Percentiles rank a stretch among this genome's conserved stretches.
phyloP scores from a whole-genome alignment of 2,888 invertebrate species.

The Drosophila barbarae region DNA sequence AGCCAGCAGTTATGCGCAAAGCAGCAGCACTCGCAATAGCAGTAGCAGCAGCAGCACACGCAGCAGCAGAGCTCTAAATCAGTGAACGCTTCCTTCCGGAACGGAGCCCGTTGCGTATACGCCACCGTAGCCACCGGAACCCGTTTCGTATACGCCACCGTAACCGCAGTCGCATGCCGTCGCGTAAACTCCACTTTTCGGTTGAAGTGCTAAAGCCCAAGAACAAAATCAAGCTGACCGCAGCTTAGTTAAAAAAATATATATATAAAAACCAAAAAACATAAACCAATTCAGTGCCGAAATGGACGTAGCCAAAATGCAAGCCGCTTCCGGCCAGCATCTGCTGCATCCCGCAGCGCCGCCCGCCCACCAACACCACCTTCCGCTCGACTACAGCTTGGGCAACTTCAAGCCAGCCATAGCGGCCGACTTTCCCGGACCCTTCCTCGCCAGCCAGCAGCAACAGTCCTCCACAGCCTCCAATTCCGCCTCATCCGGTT shows the following conservation, averaged over 20 bases:
- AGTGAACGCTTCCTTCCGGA: conserved; percentile 36
- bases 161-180: conserved; percentile 40
- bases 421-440: conserved; percentile 75
- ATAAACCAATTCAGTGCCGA: conserved; percentile 20
- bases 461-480: conserved; percentile 59
- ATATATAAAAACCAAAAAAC: conserved; percentile 12
- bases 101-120: conserved; percentile 44
- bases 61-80: conserved; percentile 40
- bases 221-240: conserved; percentile 16
- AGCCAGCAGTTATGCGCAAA: conserved; percentile 62
- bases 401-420: conserved; percentile 78
- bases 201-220: conserved; percentile 36
- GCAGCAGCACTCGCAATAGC: conserved; percentile 44
- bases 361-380: conserved; percentile 68
- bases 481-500: conserved; percentile 37
- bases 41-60: conserved; percentile 50
- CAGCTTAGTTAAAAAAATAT: conserved; percentile 9
- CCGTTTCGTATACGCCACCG: conserved; percentile 43
- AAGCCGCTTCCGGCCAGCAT: conserved; percentile 64
- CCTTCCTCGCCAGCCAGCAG: conserved; percentile 68
- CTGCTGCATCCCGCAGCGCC: conserved; percentile 56
- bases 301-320: conserved; percentile 76
- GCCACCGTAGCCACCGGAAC: conserved; percentile 39
- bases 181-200: conserved; percentile 28
- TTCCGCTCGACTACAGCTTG: conserved; percentile 78